These are phyloP conservation scores for Diachasma alloeum DNA, from an alignment of 1,140 invertebrate genomes.

Conservation along the genomic window DNA sequence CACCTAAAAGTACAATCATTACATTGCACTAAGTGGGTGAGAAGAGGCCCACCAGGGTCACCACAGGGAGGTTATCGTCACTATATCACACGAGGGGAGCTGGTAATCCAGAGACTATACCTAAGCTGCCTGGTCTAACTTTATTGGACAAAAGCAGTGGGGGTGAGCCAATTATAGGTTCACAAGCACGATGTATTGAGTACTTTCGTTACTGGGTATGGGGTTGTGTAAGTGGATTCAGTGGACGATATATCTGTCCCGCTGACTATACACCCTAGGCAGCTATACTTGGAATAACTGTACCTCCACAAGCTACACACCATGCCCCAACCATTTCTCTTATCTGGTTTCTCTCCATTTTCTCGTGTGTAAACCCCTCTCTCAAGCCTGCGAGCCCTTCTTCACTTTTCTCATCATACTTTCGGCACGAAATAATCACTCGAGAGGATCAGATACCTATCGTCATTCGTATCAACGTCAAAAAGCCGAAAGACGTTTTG, in stretches of 20 bases:
- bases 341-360: constrained; percentile 18
- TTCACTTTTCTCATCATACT: not conserved
- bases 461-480: too few relatives aligned
- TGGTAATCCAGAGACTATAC: constrained; percentile 40
- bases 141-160: constrained; percentile 40
- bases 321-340: constrained; percentile 13
- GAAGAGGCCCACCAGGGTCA: constrained; percentile 41
- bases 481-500: too few relatives aligned
- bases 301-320: not conserved
- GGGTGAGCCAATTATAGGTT: constrained; percentile 50
- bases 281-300: constrained; percentile 6
- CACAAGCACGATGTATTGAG: constrained; percentile 46
- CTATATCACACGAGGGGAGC: constrained; percentile 45
- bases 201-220: constrained; percentile 33
- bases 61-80: constrained; percentile 46
- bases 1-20: constrained; percentile 29
- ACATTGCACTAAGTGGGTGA: constrained; percentile 51
- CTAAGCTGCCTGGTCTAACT: constrained; percentile 47
- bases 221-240: constrained; percentile 1
- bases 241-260: constrained; percentile 21
- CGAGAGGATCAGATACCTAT: not conserved
- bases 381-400: not conserved
- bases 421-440: not conserved
- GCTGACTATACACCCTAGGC: not conserved
- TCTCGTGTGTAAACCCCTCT: not conserved